Conservation (phyloP, 1,140 invertebrate genomes). For the Mercenaria mercenaria region DNA sequence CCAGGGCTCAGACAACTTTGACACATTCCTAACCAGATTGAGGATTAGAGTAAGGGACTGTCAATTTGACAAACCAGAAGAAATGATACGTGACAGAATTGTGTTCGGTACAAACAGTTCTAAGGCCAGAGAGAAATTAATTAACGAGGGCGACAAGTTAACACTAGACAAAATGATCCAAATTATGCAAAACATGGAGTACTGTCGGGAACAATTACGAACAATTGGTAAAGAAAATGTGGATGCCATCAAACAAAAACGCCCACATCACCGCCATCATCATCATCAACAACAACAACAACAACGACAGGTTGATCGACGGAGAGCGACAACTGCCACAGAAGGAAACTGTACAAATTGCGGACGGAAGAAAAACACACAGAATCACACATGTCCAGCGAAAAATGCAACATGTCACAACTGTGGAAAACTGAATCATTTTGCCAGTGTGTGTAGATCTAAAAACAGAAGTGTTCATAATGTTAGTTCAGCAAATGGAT, state of each 20-base stretch:
- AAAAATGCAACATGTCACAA: neutral
- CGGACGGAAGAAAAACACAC: too few species aligned
- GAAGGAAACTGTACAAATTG: too few species aligned
- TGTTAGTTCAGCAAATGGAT: neutral
- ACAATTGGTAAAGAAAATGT: constrained; percentile 5
- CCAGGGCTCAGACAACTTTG: neutral
- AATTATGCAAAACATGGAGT: neutral
- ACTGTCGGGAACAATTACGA: neutral
- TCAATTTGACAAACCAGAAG: neutral
- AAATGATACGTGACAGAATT: neutral
- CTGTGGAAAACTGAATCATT: neutral
- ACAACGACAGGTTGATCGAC: too few species aligned
- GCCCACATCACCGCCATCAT: too few species aligned
- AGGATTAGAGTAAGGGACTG: neutral
- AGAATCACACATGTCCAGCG: too few species aligned
- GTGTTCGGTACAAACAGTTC: neutral
- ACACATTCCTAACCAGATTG: neutral
- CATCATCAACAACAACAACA: neutral
- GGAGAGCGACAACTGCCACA: too few species aligned
- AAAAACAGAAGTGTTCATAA: neutral
- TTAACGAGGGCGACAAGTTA: neutral
- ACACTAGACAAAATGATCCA: neutral
- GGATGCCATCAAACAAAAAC: neutral
- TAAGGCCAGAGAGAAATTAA: neutral
- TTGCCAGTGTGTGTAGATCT: neutral